Percentiles rank a stretch among this genome's conserved stretches.
Evolutionary conservation across 2,888 invertebrate genomes (phyloP).

Genomic region (Amblyjoppa proteus): DNA sequence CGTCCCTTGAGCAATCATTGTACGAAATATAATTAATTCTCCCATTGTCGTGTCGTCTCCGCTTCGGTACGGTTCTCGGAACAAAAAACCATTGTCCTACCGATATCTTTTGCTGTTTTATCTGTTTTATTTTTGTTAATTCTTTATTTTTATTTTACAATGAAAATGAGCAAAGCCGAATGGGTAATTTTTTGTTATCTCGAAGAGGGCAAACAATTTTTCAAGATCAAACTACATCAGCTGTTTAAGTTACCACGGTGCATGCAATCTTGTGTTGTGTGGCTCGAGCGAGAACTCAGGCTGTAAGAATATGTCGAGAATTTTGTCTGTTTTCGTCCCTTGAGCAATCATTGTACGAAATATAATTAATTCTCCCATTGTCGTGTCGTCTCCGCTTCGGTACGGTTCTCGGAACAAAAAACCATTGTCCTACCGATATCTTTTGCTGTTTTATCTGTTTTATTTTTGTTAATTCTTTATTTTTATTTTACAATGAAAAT

Average conservation of each 20-base stretch:
- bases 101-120: neutral
- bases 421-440: neutral
- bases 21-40: constrained; percentile 52
- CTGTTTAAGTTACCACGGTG: neutral
- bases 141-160: neutral
- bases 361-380: constrained; percentile 49
- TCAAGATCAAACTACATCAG: neutral
- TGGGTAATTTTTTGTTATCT: neutral
- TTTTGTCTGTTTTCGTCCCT: constrained; percentile 2
- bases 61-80: neutral
- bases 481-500: neutral
- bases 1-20: constrained; percentile 37
- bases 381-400: neutral
- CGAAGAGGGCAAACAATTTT: neutral
- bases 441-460: neutral
- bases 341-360: constrained; percentile 47
- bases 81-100: neutral
- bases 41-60: neutral
- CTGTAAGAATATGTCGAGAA: constrained; percentile 43
- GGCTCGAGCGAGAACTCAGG: constrained; percentile 30
- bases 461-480: neutral
- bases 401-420: neutral
- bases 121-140: neutral
- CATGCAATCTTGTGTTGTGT: neutral
- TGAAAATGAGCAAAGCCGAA: neutral